Conservation (phyloP, 2,113 vertebrate species). For the Gopherus flavomarginatus region DNA sequence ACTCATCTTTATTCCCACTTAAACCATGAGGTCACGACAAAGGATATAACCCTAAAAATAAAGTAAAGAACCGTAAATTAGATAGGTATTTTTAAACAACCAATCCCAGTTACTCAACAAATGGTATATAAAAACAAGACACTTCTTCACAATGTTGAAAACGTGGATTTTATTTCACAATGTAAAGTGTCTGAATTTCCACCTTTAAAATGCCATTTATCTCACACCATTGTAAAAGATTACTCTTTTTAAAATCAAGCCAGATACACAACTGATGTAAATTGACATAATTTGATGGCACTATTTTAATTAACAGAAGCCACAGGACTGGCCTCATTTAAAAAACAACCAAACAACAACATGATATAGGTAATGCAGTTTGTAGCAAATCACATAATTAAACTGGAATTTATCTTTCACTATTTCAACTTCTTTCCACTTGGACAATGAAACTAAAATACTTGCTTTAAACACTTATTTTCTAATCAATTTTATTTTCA, state of each 20-base stretch:
- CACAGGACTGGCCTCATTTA: background rate
- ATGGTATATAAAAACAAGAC: conserved; percentile 19
- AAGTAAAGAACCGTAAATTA: conserved; percentile 69
- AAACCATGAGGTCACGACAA: conserved; percentile 99
- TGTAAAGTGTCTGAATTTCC: conserved; percentile 6
- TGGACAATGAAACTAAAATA: background rate
- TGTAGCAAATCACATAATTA: background rate
- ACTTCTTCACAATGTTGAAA: background rate
- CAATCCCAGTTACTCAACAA: background rate
- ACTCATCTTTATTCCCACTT: conserved; percentile 99
- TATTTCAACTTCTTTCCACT: background rate
- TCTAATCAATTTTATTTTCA: background rate
- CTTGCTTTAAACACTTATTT: background rate
- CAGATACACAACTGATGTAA: background rate
- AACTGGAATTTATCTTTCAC: background rate
- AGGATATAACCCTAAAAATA: conserved; percentile 89
- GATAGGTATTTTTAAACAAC: conserved; percentile 24
- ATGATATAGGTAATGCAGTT: background rate
- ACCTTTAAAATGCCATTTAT: conserved; percentile 58
- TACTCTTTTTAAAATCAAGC: background rate
- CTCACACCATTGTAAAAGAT: background rate
- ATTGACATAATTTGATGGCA: background rate
- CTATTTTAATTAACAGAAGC: background rate
- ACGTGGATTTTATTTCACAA: conserved; percentile 40
- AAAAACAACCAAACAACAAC: background rate